phyloP scores from a whole-genome alignment of 1,140 invertebrate species.

The Meloidogyne floridensis region DNA sequence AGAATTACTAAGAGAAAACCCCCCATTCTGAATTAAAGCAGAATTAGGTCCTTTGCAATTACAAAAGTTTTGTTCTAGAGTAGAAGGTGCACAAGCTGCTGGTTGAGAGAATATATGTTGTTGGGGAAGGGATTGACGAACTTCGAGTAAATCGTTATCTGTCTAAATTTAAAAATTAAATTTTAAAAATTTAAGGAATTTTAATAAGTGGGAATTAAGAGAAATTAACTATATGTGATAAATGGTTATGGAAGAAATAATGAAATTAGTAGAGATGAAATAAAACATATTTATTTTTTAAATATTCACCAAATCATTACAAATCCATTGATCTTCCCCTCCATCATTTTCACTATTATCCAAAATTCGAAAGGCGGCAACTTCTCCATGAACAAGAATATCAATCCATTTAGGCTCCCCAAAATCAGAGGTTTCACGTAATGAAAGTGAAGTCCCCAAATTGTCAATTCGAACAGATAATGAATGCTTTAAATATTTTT shows the following conservation, averaged over 20 bases:
- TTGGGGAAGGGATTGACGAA: constrained; percentile 5
- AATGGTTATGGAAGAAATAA: neutral
- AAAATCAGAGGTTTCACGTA: neutral
- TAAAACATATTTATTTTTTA: neutral
- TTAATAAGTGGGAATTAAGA: neutral
- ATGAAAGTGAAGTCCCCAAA: constrained; percentile 27
- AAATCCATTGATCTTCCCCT: constrained; percentile 12
- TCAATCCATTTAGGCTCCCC: constrained; percentile 18
- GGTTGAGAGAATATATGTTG: constrained; percentile 21
- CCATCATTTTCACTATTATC: neutral
- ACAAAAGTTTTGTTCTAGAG: constrained; percentile 8
- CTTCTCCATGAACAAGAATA: constrained; percentile 30
- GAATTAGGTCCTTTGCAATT: constrained; percentile 30
- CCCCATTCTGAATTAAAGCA: constrained; percentile 18
- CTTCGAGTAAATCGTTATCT: constrained; percentile 6
- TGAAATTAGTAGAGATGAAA: neutral
- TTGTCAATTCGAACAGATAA: constrained; percentile 20
- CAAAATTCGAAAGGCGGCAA: constrained; percentile 17
- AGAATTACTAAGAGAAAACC: neutral
- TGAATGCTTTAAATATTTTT: constrained; percentile 16
- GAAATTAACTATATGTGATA: too few relatives aligned
- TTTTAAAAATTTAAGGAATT: neutral
- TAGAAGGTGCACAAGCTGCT: constrained; percentile 10
- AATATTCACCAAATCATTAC: neutral
- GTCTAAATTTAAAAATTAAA: neutral